phyloP scores from a whole-genome alignment of 1,140 invertebrate species.

The Trachymyrmex septentrionalis region DNA sequence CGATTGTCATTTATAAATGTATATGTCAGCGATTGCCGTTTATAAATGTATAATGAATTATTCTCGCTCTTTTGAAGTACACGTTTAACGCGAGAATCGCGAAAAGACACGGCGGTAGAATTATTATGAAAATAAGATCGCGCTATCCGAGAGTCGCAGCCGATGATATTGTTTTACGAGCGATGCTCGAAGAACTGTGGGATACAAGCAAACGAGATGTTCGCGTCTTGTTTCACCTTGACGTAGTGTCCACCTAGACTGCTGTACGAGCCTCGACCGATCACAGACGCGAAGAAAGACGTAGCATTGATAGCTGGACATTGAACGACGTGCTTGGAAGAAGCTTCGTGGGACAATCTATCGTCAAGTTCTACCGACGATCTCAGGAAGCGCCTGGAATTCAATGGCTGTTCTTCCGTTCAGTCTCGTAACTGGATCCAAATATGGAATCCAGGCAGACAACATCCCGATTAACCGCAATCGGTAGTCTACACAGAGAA shows the following conservation, averaged over 20 bases:
- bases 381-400: slow-evolving; percentile 80
- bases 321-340: slow-evolving; percentile 80
- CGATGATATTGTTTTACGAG: slow-evolving; percentile 49
- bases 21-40: neutral
- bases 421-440: slow-evolving; percentile 74
- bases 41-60: neutral
- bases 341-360: slow-evolving; percentile 72
- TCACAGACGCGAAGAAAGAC: slow-evolving; percentile 81
- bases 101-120: neutral
- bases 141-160: neutral
- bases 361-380: slow-evolving; percentile 75
- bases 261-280: slow-evolving; percentile 67
- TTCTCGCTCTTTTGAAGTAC: neutral
- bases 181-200: slow-evolving; percentile 23
- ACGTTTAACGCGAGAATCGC: neutral
- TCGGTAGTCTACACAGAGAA: slow-evolving; percentile 36
- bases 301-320: slow-evolving; percentile 81
- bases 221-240: slow-evolving; percentile 68
- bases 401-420: slow-evolving; percentile 77
- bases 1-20: neutral
- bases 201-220: slow-evolving; percentile 70
- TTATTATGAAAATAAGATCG: neutral
- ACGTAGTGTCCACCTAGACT: slow-evolving; percentile 67
- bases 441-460: slow-evolving; percentile 79
- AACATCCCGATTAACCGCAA: slow-evolving; percentile 70